A percentile compares a stretch with the other conserved stretches of the same genome.
These are phyloP conservation scores for Mellilla xanthometata DNA, from an alignment of 2,888 invertebrate genomes.

Conservation along the genomic window DNA sequence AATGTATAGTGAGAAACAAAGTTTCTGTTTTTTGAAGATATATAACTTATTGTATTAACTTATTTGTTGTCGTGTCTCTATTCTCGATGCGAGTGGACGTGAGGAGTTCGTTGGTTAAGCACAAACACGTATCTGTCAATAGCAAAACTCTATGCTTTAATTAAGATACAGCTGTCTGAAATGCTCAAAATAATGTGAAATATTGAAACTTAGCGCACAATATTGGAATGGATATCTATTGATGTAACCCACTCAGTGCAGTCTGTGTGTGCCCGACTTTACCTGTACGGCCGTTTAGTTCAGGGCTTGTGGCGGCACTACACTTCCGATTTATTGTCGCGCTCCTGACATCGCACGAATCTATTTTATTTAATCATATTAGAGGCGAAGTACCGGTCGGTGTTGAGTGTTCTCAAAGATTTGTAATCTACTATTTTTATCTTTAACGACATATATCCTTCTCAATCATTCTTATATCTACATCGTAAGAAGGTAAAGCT, in stretches of 20 bases:
- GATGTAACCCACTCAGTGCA: constrained; percentile 74
- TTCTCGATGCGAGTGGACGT: constrained; percentile 55
- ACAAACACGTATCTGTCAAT: constrained; percentile 71
- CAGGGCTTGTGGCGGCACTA: constrained; percentile 38
- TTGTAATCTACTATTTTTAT: too few relatives aligned
- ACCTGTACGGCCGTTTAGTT: too few relatives aligned
- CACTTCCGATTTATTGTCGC: too few relatives aligned
- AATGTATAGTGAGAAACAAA: constrained; percentile 75
- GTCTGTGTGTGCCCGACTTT: constrained; percentile 71
- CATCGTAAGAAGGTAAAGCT: too few relatives aligned
- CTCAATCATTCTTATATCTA: too few relatives aligned
- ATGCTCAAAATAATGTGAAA: constrained; percentile 79
- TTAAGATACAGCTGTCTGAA: constrained; percentile 74
- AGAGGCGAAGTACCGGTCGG: too few relatives aligned
- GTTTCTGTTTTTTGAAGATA: constrained; percentile 75
- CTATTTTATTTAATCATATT: background rate
- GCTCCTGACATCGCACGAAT: constrained; percentile 9
- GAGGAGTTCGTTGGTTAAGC: constrained; percentile 50
- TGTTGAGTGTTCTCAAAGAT: too few relatives aligned
- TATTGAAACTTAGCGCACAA: constrained; percentile 80
- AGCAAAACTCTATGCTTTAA: constrained; percentile 79
- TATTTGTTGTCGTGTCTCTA: constrained; percentile 78
- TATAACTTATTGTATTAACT: constrained; percentile 72
- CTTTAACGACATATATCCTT: too few relatives aligned
- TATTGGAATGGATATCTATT: constrained; percentile 70